Evolutionary conservation across 1,140 invertebrate genomes (phyloP).

Genomic region (Pollicipes pollicipes): DNA sequence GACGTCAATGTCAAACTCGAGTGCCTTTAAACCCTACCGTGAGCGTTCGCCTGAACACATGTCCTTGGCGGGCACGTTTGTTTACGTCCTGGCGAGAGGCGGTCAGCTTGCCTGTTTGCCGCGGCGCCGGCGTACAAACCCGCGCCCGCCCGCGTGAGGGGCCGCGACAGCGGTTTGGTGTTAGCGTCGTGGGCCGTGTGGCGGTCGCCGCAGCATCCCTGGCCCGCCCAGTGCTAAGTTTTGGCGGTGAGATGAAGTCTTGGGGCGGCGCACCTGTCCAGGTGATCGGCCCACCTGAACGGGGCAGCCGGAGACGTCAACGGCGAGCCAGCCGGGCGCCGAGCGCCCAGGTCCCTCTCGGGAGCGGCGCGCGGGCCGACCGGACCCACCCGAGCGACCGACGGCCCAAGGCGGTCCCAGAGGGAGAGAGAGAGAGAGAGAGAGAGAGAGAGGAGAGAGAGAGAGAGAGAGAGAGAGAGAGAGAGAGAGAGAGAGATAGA

Average conservation of each 20-base stretch:
- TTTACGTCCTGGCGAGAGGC: no score
- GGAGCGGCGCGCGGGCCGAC: no score
- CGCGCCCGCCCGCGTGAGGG: no score
- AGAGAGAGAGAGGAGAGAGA: background rate
- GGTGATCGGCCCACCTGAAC: background rate
- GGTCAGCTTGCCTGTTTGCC: background rate
- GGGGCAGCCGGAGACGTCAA: background rate
- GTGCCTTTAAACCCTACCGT: background rate
- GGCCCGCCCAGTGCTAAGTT: background rate
- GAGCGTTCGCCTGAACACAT: background rate
- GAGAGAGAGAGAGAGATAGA: background rate
- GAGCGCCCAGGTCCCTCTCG: no score
- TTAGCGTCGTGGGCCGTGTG: background rate
- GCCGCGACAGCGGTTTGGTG: no score
- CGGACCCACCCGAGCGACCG: background rate
- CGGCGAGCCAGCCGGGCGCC: no score
- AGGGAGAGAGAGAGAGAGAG: background rate
- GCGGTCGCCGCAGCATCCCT: background rate
- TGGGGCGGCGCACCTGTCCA: background rate
- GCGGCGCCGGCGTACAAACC: no score
- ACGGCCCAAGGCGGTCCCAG: no score
- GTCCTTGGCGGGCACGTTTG: no score
- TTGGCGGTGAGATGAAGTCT: background rate
- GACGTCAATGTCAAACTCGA: no score
- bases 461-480: background rate